A percentile compares a stretch with the other conserved stretches of the same genome.
These are phyloP conservation scores for Heliothis subflexa DNA, from an alignment of 1,140 invertebrate species.

Conservation along the genomic window DNA sequence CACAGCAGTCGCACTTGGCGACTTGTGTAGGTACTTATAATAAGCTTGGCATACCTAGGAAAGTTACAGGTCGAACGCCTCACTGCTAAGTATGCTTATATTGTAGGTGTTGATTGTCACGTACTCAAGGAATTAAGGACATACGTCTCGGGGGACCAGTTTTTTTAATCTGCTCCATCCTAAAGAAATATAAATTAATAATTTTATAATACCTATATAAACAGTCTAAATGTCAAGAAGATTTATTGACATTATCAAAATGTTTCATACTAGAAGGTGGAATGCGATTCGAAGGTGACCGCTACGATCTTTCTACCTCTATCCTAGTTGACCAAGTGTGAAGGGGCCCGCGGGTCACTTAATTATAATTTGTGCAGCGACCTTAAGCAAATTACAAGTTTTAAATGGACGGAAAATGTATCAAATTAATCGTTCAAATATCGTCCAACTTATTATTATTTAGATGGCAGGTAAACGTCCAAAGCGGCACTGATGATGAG, in stretches of 20 bases:
- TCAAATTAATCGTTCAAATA: background rate
- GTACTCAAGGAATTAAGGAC: background rate
- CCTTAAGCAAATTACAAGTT: constrained; percentile 10
- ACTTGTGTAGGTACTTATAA: too few species aligned
- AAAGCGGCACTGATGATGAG: background rate
- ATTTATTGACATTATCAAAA: constrained; percentile 33
- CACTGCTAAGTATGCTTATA: background rate
- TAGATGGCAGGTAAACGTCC: background rate
- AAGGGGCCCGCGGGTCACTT: background rate
- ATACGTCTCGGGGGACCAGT: constrained; percentile 13
- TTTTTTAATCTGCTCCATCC: constrained; percentile 7
- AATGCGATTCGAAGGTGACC: constrained; percentile 28
- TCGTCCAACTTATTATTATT: background rate
- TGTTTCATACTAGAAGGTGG: constrained; percentile 24
- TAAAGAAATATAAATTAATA: background rate
- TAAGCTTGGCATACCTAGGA: too few species aligned
- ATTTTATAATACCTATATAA: constrained; percentile 13
- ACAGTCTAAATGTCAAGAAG: constrained; percentile 33
- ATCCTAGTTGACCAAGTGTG: constrained; percentile 21
- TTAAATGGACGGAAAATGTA: constrained; percentile 8
- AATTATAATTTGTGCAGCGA: constrained; percentile 8
- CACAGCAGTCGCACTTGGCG: too few species aligned
- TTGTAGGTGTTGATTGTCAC: background rate
- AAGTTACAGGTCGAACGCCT: too few species aligned
- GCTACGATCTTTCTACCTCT: constrained; percentile 19